Evolutionary conservation across 2,888 invertebrate genomes (phyloP).

Genomic region (Eutolmus rufibarbis): DNA sequence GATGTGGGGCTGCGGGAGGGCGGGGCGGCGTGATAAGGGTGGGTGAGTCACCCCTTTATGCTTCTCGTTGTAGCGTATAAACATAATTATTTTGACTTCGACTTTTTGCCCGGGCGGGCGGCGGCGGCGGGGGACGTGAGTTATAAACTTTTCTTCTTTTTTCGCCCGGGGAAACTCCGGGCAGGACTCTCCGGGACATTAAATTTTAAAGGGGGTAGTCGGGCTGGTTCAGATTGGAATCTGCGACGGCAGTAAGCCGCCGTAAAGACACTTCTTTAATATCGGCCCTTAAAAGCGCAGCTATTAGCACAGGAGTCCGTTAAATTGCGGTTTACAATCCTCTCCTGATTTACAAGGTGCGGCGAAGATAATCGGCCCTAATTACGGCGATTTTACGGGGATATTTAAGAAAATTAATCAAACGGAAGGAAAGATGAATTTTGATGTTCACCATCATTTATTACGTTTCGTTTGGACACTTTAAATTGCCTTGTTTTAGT

Average conservation of each 20-base stretch:
- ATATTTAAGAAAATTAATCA: neutral
- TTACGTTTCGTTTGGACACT: neutral
- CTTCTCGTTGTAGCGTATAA: slow-evolving; percentile 28
- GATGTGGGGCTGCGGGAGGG: neutral
- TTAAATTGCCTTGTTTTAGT: neutral
- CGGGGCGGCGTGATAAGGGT: slow-evolving; percentile 8
- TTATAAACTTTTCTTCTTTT: slow-evolving; percentile 1
- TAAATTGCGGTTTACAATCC: slow-evolving; percentile 17
- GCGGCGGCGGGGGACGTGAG: neutral
- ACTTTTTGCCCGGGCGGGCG: slow-evolving; percentile 11
- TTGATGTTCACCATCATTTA: neutral
- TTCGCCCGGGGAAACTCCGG: neutral
- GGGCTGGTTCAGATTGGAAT: neutral
- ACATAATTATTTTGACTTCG: slow-evolving; percentile 38
- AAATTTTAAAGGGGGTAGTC: slow-evolving; percentile 9
- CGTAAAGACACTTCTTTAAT: neutral
- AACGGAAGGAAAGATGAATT: neutral
- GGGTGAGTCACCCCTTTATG: slow-evolving; percentile 38
- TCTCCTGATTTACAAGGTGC: slow-evolving; percentile 3
- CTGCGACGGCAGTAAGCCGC: neutral
- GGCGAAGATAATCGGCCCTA: neutral
- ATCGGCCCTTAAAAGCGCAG: neutral
- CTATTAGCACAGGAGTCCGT: neutral
- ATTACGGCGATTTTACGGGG: neutral
- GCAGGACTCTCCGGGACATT: neutral